A percentile compares a stretch with the other conserved stretches of the same genome.
These are phyloP conservation scores for Sphecodes monilicornis DNA, from an alignment of 2,888 invertebrate species.

Conservation along the genomic window DNA sequence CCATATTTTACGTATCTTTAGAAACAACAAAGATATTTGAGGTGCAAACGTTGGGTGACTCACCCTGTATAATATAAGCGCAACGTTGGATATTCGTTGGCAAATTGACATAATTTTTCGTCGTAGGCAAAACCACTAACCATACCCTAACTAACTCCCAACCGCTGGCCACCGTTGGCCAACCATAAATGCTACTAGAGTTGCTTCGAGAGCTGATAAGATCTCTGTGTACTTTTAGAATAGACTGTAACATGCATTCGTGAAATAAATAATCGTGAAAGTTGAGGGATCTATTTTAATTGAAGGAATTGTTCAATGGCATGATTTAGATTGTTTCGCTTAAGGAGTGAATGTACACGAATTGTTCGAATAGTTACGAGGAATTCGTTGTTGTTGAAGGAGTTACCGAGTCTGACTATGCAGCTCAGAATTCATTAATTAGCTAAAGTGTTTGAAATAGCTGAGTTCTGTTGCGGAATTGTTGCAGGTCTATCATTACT, in stretches of 20 bases:
- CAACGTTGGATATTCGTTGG: no score
- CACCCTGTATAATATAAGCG: no score
- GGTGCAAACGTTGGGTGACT: no score
- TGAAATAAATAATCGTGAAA: background rate
- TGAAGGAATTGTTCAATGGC: background rate
- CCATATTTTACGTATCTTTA: no score
- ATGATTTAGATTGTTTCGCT: background rate
- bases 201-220: background rate
- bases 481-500: background rate
- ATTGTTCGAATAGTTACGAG: background rate
- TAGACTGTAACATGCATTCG: background rate
- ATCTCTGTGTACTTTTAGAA: background rate
- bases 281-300: background rate
- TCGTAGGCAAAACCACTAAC: no score
- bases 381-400: background rate
- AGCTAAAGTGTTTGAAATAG: background rate
- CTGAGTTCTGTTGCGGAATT: background rate
- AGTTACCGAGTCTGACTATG: background rate
- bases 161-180: no score
- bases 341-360: background rate
- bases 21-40: no score
- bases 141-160: no score
- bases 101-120: no score
- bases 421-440: background rate
- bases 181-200: no score